phyloP scores from a whole-genome alignment of 1,140 invertebrate genomes.

The Trinorchestia longiramus region DNA sequence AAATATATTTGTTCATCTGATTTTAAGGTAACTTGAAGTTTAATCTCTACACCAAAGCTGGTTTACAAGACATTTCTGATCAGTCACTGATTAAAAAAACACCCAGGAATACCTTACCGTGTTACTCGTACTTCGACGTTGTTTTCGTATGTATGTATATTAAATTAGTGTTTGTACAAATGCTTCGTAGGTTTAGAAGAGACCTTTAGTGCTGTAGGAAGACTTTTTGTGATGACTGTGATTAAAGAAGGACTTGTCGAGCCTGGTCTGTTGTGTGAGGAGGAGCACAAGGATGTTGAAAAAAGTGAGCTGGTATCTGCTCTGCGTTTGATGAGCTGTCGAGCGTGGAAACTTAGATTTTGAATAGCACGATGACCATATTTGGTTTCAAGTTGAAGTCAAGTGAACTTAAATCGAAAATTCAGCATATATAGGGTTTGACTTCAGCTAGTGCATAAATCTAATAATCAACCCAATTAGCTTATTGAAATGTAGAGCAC shows the following conservation, averaged over 20 bases:
- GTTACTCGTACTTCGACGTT: not conserved
- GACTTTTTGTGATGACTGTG: constrained; percentile 30
- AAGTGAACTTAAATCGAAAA: not conserved
- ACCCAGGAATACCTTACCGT: not conserved
- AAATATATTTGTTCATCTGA: not conserved
- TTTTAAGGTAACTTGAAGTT: not conserved
- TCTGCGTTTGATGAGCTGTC: not conserved
- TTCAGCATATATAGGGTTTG: not conserved
- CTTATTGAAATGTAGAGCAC: not conserved
- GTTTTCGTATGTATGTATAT: constrained; percentile 27
- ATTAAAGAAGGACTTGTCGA: not conserved
- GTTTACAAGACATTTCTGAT: not conserved
- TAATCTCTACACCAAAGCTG: not conserved
- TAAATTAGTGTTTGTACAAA: constrained; percentile 26
- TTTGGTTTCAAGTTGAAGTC: not conserved
- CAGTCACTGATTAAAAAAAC: not conserved
- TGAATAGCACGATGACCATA: not conserved
- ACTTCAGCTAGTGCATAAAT: not conserved
- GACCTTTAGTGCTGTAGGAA: not conserved
- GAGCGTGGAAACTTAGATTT: not conserved
- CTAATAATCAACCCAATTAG: not conserved
- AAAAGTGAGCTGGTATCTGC: not conserved
- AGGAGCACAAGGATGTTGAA: not conserved
- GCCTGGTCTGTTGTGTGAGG: not conserved
- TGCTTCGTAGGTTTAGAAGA: constrained; percentile 14